Base-by-base conservation (phyloP, 2,888 invertebrate species). In the Hypercompe scribonia region DNA sequence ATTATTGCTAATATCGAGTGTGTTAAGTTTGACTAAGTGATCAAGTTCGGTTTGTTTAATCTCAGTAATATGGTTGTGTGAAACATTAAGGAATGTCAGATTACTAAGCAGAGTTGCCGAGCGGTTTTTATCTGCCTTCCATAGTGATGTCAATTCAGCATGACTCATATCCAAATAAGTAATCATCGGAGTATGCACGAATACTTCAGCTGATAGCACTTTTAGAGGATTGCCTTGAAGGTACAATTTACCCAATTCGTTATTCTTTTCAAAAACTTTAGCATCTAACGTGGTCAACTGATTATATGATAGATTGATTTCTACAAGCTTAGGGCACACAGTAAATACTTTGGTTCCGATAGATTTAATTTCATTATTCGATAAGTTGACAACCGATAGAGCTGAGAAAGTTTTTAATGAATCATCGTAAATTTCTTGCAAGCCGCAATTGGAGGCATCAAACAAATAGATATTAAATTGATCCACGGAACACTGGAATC, bases 281-380 rank as follows among this genome's bases (percentile, higher is more conserved):
- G 94, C 91, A 66, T 97, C 96, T 50, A 98, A 89, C 33, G 95
- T 95, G 13, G 93, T 92, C 69, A 98, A 96, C 81, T 96, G 89
- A 87, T 98, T 98, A 85, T 97, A 96, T 50, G 98, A 97, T 63
- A 98, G 93, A 87, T 98, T 97, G 72, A 98, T 93, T 74, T 97
- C 96, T 39, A 96, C 96, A 7, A 98, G 92, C 82, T 97, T 96
- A 5, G 95, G 96, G 82, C 84, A 94, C 86, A 89, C 91, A 11
- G 93, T 94, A 84, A 97, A 97, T 31, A 96, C 96, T 81, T 96
- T 95, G 42, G 90, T 93, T 76, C 96, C 96, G 81, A 96, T 92
- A 50, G 96, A 95, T 85, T 96, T 96, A 74, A 96, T 96, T 83
- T 96, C 96, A 87, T 98, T 98, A 86, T 96, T 96, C 33, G 97